Conservation (phyloP, 2,797 vertebrate genomes). For the Amniataba percoides region DNA sequence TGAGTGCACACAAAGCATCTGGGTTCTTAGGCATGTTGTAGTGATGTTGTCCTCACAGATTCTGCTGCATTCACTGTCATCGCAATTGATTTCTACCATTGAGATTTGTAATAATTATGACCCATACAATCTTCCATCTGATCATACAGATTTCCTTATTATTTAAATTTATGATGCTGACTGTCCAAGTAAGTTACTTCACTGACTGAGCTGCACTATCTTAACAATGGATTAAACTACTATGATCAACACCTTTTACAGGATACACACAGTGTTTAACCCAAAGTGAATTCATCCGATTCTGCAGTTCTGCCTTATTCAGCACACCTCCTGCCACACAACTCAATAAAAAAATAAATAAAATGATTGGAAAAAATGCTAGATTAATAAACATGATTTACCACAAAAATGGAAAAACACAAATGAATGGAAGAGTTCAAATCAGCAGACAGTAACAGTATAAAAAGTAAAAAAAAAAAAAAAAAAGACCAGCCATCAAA, state of each 20-base stretch:
- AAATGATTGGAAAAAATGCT: no score
- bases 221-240: not conserved
- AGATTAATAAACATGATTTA: no score
- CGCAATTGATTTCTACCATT: constrained; percentile 25
- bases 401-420: not conserved
- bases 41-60: not conserved
- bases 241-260: no score
- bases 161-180: not conserved
- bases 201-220: not conserved
- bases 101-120: not conserved
- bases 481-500: constrained; percentile 20
- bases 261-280: not conserved
- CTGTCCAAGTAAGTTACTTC: not conserved
- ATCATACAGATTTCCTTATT: not conserved
- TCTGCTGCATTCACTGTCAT: not conserved
- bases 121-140: not conserved
- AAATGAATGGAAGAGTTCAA: not conserved
- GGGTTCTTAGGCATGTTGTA: not conserved
- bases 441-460: not conserved
- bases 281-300: not conserved
- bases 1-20: constrained; percentile 32
- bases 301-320: no score
- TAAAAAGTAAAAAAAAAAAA: not conserved
- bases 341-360: no score
- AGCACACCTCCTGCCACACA: no score